phyloP scores from a whole-genome alignment of 2,113 vertebrate species.

The Tragelaphus imberbis region DNA sequence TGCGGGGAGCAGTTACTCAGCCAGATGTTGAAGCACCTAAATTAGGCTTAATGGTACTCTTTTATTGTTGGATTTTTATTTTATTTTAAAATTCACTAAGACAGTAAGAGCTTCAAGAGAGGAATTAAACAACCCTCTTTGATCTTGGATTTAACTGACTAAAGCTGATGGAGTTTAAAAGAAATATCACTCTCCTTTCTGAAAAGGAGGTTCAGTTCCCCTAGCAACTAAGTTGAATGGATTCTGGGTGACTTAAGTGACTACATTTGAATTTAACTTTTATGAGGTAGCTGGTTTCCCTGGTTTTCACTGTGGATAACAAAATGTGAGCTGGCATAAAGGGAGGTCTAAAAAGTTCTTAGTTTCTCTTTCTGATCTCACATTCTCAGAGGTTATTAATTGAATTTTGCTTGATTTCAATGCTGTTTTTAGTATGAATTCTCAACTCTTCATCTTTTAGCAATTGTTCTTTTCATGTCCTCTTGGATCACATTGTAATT shows the following conservation, averaged over 20 bases:
- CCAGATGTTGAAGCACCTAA: conserved; percentile 27
- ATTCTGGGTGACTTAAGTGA: background rate
- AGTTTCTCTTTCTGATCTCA: background rate
- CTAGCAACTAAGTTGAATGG: background rate
- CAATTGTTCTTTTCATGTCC: background rate
- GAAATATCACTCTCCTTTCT: background rate
- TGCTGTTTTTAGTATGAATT: background rate
- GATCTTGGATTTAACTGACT: conserved; percentile 23
- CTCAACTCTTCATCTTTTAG: background rate
- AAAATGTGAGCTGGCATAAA: background rate
- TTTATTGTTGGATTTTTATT: conserved; percentile 42
- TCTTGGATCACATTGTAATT: background rate
- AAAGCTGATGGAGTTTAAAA: background rate
- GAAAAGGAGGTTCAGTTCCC: background rate
- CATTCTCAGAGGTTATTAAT: background rate
- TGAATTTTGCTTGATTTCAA: background rate
- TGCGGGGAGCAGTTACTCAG: background rate
- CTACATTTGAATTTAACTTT: background rate
- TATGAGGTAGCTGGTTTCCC: background rate
- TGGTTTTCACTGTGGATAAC: background rate
- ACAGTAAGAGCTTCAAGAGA: conserved; percentile 24
- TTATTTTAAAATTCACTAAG: conserved; percentile 40
- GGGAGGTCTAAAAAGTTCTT: background rate
- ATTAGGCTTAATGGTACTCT: conserved; percentile 50
- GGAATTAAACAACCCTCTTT: conserved; percentile 12